Percentiles rank a stretch among this genome's conserved stretches.
phyloP scores from a whole-genome alignment of 1,140 invertebrate genomes.

The Drosophila hydei region DNA sequence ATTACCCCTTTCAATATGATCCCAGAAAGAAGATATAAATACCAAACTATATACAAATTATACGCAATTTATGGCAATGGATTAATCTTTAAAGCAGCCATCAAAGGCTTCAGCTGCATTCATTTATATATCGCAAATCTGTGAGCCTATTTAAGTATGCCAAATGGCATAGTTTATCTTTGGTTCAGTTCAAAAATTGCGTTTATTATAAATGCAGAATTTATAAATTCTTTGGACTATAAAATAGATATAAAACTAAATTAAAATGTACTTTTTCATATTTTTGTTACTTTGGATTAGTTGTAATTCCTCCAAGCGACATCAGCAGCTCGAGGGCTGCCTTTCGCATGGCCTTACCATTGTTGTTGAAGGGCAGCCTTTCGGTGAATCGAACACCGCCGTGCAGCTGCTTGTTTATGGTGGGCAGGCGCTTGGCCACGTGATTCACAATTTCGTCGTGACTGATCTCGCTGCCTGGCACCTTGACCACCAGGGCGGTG shows the following conservation, averaged over 20 bases:
- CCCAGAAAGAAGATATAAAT: slow-evolving; percentile 51
- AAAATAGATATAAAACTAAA: too few species aligned
- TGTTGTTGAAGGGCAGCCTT: slow-evolving; percentile 84
- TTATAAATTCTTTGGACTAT: too few species aligned
- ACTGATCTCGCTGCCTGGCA: slow-evolving; percentile 6
- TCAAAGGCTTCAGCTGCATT: too few species aligned
- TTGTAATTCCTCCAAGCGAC: neutral
- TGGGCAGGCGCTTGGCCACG: slow-evolving; percentile 23
- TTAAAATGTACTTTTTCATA: too few species aligned
- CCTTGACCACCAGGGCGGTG: slow-evolving; percentile 18
- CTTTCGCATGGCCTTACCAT: slow-evolving; percentile 85
- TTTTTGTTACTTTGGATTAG: too few species aligned
- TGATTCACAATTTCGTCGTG: slow-evolving; percentile 33
- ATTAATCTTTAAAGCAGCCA: too few species aligned
- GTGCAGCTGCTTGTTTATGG: slow-evolving; percentile 53
- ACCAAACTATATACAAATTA: slow-evolving; percentile 20
- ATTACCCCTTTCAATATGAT: slow-evolving; percentile 69
- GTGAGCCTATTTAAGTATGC: too few species aligned
- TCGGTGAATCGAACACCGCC: slow-evolving; percentile 81
- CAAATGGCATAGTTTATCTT: too few species aligned
- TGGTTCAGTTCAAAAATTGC: too few species aligned
- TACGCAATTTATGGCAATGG: slow-evolving; percentile 19
- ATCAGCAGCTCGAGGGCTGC: slow-evolving; percentile 75
- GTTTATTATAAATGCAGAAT: too few species aligned
- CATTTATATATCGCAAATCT: too few species aligned